A percentile compares a stretch with the other conserved stretches of the same genome.
Conservation (phyloP, 2,797 vertebrate genomes). For the Pseudochaenichthys georgianus region DNA sequence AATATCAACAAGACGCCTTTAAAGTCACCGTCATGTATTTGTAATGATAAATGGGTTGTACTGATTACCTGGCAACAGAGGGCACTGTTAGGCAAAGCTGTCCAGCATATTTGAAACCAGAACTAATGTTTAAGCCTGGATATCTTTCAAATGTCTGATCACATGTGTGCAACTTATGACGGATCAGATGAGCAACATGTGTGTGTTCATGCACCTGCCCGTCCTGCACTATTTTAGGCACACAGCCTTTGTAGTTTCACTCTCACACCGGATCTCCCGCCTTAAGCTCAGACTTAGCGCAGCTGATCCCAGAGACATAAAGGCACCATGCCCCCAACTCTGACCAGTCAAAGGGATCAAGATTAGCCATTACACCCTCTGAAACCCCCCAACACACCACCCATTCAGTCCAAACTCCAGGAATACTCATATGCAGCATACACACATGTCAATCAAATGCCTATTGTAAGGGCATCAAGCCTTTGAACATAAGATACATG, state of each 20-base stretch:
- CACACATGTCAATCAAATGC: slow-evolving; percentile 66
- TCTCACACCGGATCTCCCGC: slow-evolving; percentile 74
- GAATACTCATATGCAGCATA: slow-evolving; percentile 60
- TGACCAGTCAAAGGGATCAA: slow-evolving; percentile 73
- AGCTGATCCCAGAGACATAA: slow-evolving; percentile 84
- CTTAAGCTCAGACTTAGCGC: slow-evolving; percentile 80
- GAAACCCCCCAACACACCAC: slow-evolving; percentile 19
- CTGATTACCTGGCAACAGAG: slow-evolving; percentile 62
- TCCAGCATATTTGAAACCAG: slow-evolving; percentile 1
- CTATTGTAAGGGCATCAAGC: slow-evolving; percentile 49
- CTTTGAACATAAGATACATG: slow-evolving; percentile 67
- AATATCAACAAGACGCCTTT: background rate
- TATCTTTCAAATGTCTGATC: slow-evolving; percentile 32
- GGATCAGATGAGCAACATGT: slow-evolving; percentile 58
- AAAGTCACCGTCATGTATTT: too few species aligned
- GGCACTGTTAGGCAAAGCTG: slow-evolving; percentile 54
- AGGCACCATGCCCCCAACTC: slow-evolving; percentile 82
- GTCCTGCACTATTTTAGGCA: slow-evolving; percentile 72
- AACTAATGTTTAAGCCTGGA: slow-evolving; percentile 10
- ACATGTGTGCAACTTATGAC: slow-evolving; percentile 23
- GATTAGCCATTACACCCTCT: slow-evolving; percentile 71
- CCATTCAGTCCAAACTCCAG: slow-evolving; percentile 31
- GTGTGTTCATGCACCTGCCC: slow-evolving; percentile 43
- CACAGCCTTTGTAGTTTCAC: slow-evolving; percentile 74
- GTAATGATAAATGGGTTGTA: background rate